Base-by-base conservation (phyloP, 2,113 vertebrate species). In the Camarhynchus parvulus region DNA sequence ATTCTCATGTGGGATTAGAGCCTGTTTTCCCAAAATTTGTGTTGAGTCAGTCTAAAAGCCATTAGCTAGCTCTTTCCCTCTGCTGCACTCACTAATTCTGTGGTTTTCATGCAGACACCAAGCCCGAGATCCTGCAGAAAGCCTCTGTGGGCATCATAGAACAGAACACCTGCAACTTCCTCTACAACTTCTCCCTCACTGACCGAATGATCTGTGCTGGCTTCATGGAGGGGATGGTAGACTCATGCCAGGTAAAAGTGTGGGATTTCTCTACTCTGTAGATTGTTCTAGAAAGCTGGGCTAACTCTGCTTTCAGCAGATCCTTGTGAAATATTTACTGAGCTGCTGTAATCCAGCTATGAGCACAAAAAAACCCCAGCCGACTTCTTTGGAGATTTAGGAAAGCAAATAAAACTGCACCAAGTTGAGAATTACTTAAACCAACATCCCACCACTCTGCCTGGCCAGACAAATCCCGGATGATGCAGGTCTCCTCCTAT, bases 151-250 rank as follows among this genome's bases (percentile, higher is more conserved):
- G 63, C 83, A 97, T 99, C 93, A 98, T 99, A 2, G 99, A 99
- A 89, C 98, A 99, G 72, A 97, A 97, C n/a, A 97, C 97, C 11
- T 99, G 99, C 95, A 97, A 98, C 0, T 94, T 96, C 3, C 98
- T 99, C 59, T 99, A 99, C 98, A 98, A 98, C 96, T 98, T 99
- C 50, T 98, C 98, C 2, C 96, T 99, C 83, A 99, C 98, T 0
- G 96, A 98, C 50, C 96, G 80, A 33, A 99, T 99, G 99, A 98
- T 99, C 95, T 99, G 99, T 5, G 99, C 99, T 2, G 99, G 99
- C 59, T 99, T 99, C 95, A 97, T 99, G 91, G 98, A 99, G 92
- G 99, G 99, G 85, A 98, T 97, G 73, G 96, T 99, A 15, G 99
- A 99, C 96, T 99, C 99, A 2, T 99, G 99, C 95, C 99, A 99